Evolutionary conservation across 2,797 vertebrate species (phyloP), one percentile per base, ranked within the genome.

Genomic region (Masticophis lateralis): DNA sequence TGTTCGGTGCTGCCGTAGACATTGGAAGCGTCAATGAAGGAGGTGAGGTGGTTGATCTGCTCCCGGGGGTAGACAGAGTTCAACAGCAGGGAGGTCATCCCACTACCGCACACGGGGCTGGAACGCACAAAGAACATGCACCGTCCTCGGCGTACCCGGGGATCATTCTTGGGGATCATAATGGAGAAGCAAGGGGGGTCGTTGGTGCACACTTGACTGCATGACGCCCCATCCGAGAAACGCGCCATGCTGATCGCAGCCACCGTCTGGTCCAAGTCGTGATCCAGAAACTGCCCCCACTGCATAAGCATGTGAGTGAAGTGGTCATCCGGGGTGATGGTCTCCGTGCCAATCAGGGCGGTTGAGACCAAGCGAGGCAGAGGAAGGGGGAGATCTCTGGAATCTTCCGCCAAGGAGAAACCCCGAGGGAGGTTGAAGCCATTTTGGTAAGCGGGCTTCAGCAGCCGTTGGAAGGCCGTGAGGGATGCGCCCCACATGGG

Each of bases 111-210:
- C 13, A 98, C 97, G 0, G 97, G 97, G 94, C 97, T 98, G 0
- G 97, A 98, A 60, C 97, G 97, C 91, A 96, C 97, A 0, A 98
- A 98, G 95, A 98, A 98, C 97, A 98, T 98, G 95, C 97, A 98
- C 55, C 86, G 97, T 13, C 97, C 97, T 0, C 96, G 97, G 22
- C 94, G 95, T 12, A 96, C 96, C 0, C 97, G 97, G 1, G 97
- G 97, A 92, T 98, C 97, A 0, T 97, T 97, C 56, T 96, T 95
- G 0, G 97, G 97, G 87, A 98, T 97, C 0, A 66, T 6, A 87
- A 98, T 53, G 0, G 97, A 97, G 96, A 98, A 97, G 95, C 97
- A 98, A 0, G 97, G 97, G 0, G 97, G 97, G 93, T 98, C 97
- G 0, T 97, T 97, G 94, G 92, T 97, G 95, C 97, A 98, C 57